Conservation (phyloP, 2,797 vertebrate species). For the Serranus cabrilla region DNA sequence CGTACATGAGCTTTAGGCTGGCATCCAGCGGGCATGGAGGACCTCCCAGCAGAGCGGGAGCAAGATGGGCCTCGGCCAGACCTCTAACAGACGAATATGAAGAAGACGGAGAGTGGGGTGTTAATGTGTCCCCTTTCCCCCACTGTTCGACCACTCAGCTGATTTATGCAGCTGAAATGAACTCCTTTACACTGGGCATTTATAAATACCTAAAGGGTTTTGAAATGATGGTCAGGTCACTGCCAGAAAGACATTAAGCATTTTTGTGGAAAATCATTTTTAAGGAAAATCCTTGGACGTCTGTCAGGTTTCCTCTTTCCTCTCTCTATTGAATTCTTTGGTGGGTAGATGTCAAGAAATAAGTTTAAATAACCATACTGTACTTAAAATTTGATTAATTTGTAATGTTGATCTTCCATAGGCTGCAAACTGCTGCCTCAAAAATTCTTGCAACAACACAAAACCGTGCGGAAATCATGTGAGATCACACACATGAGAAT, state of each 20-base stretch:
- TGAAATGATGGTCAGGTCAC: constrained; percentile 44
- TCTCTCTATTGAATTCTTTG: constrained; percentile 14
- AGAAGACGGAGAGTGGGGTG: constrained; percentile 44
- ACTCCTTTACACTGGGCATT: constrained; percentile 53
- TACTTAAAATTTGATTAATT: no score
- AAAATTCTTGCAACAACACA: no score
- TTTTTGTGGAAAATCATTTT: constrained; percentile 6
- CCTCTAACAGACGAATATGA: constrained; percentile 50
- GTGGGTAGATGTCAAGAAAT: no score
- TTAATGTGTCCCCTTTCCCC: constrained; percentile 53
- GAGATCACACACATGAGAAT: no score
- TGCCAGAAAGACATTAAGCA: constrained; percentile 33
- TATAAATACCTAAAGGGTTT: constrained; percentile 63
- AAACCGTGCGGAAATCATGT: no score
- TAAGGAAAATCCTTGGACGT: not conserved
- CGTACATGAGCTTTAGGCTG: constrained; percentile 74
- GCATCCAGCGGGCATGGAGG: constrained; percentile 76
- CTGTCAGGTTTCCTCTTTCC: not conserved
- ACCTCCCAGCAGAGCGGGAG: constrained; percentile 68
- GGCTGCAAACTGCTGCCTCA: no score
- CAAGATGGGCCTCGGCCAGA: constrained; percentile 64
- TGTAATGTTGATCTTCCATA: no score
- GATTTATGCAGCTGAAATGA: constrained; percentile 73
- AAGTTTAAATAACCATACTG: no score
- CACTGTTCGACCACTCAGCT: constrained; percentile 44